Evolutionary conservation across 1,140 invertebrate species (phyloP), one percentile per base, ranked within the genome.

Genomic region (Propsilocerus akamusi): DNA sequence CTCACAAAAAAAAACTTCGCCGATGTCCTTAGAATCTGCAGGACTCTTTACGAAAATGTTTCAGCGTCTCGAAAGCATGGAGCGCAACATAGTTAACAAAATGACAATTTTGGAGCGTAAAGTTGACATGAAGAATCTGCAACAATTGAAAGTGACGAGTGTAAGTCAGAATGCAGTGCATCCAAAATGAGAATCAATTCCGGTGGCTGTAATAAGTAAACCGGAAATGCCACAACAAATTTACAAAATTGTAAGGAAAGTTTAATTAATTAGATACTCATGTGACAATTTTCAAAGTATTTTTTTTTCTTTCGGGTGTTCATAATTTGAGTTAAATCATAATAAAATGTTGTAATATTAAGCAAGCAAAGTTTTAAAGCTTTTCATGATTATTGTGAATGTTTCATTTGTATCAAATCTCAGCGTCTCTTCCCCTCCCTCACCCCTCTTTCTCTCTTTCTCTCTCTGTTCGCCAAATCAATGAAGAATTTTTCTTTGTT

Each of bases 1-100:
- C n/a, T n/a, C n/a, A n/a, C n/a, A n/a, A n/a, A n/a, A n/a, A n/a
- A n/a, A n/a, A n/a, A n/a, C n/a, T n/a, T n/a, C n/a, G n/a, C n/a
- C n/a, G n/a, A n/a, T n/a, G n/a, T n/a, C n/a, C 22, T 41, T 41
- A 41, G 34, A 41, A 41, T 41, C 34, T 41, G 22, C 22, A 41
- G 34, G 34, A 41, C 17, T 41, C 1, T 41, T 41, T 41, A 20
- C 34, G 14, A 41, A 41, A 41, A 41, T 41, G 17, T 41, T 20
- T 41, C 34, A 41, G 22, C 14, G 34, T 17, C 17, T 41, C 22
- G 34, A 41, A 20, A 8, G 14, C 17, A 20, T 41, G 34, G 34
- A 41, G 11, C n/a, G 34, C n/a, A 41, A 41, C 22, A 7, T 41
- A 5, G 22, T 20, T 20, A 41, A 41, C 22, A 14, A 20, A 41